Base-by-base conservation (phyloP, 1,140 invertebrate genomes). In the Eriosoma lanigerum region DNA sequence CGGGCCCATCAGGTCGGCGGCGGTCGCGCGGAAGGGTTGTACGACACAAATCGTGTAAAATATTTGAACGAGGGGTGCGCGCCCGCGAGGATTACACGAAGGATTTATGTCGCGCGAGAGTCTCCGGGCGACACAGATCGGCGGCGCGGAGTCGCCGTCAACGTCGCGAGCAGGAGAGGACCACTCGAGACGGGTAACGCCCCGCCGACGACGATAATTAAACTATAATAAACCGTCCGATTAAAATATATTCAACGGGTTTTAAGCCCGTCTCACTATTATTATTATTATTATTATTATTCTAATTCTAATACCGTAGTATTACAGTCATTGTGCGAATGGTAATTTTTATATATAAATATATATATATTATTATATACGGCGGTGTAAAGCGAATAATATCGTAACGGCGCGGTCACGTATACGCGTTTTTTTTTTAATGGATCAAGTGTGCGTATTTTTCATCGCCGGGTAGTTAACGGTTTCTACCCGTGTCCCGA, bases 171-270 rank as follows among this genome's bases (percentile, higher is more conserved):
- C n/a, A 46, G 19, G 17, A n/a, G 48, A 52, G 46, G 8, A 72
- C 68, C 68, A 72, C 68, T 72, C 68, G 68, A 72, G 46, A 72
- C 68, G 68, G 68, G 68, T 29, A 52, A 29, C 68, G 29, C 68
- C 68, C 46, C 46, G 68, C 46, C 46, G 68, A 29, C 68, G 68
- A 72, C 68, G 68, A 72, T 72, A 72, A 72, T 72, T 72, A 72
- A 72, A 72, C 68, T 72, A 72, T 72, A 72, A 72, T 72, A 72
- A 72, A 72, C 68, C 68, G 24, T 72, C 68, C 68, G 68, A 72
- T 72, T 68, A 62, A n/a, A 62, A 26, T n/a, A 72, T 52, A 72
- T 72, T 52, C 68, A 72, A 72, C 68, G 68, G 68, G 68, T 72
- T 50, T 26, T 46, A 15, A 10, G 44, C 15, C 21, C 44, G 44